These are phyloP conservation scores for Colinus virginianus DNA, from an alignment of 2,113 vertebrate species.

Conservation along the genomic window DNA sequence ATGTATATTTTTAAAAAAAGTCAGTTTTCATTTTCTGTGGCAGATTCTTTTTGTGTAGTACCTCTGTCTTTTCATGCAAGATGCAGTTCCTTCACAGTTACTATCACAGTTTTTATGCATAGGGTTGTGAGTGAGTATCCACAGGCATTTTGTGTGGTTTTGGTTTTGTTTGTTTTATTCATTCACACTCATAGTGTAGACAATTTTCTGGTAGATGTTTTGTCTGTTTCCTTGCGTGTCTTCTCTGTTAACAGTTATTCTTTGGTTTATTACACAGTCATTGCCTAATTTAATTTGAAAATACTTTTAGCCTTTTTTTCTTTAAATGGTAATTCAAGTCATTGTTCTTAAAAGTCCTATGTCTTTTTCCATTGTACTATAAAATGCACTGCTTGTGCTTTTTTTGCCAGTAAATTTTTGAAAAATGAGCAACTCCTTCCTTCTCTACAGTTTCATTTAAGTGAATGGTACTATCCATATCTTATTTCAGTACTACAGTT, in stretches of 20 bases:
- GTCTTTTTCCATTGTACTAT: background rate
- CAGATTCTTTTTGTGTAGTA: background rate
- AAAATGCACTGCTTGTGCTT: background rate
- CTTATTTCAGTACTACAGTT: background rate
- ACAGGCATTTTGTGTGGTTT: background rate
- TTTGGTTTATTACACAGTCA: background rate
- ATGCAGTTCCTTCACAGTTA: conserved; percentile 10
- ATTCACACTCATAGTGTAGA: conserved; percentile 9
- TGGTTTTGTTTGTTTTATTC: conserved; percentile 22
- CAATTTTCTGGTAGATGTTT: background rate
- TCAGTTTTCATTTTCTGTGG: conserved; percentile 29
- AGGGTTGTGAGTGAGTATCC: conserved; percentile 25
- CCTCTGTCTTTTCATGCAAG: conserved; percentile 31
- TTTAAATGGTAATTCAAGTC: background rate
- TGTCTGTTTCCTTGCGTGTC: background rate
- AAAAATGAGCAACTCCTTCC: background rate
- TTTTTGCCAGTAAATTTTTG: background rate
- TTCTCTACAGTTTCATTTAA: background rate
- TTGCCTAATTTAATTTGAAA: background rate
- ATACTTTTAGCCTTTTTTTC: background rate
- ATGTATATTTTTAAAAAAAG: background rate
- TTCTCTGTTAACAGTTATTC: background rate
- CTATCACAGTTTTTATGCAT: conserved; percentile 4
- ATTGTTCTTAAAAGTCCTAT: background rate
- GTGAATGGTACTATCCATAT: background rate